These are phyloP conservation scores for Gouania willdenowi DNA, from an alignment of 2,797 vertebrate genomes.

Conservation along the genomic window DNA sequence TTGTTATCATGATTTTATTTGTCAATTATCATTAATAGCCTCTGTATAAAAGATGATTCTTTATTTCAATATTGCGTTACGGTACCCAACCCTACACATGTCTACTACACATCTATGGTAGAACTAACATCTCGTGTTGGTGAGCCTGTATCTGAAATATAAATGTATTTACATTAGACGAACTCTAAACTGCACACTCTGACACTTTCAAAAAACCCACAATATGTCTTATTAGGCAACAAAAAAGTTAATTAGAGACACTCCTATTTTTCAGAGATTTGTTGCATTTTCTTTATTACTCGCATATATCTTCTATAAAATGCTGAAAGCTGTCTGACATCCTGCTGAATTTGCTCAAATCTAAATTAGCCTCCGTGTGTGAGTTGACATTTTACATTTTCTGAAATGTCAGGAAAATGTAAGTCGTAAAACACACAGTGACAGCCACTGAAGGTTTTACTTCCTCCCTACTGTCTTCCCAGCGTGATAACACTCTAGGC, in stretches of 20 bases:
- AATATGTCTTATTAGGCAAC: constrained; percentile 12
- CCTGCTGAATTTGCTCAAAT: constrained; percentile 2
- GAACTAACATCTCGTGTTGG: no score
- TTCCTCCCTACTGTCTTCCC: constrained; percentile 13
- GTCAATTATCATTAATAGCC: no score
- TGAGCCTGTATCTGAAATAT: no score
- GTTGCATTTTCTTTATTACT: not conserved
- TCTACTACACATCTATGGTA: no score
- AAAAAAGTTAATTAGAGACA: not conserved
- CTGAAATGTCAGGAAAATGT: constrained; percentile 14
- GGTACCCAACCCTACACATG: no score
- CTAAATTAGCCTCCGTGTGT: constrained; percentile 13
- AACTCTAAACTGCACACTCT: no score
- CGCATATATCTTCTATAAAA: not conserved
- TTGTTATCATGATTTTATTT: no score
- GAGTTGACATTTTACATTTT: constrained; percentile 22
- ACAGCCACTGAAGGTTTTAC: not conserved
- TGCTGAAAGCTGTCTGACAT: not conserved
- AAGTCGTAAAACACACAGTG: constrained; percentile 1
- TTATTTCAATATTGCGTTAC: no score
- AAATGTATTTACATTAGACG: no score
- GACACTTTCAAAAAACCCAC: no score
- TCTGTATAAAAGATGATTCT: no score
- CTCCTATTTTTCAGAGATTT: not conserved
- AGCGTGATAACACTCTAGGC: not conserved